Evolutionary conservation across 2,113 vertebrate genomes (phyloP).

Genomic region (Tetrao urogallus): DNA sequence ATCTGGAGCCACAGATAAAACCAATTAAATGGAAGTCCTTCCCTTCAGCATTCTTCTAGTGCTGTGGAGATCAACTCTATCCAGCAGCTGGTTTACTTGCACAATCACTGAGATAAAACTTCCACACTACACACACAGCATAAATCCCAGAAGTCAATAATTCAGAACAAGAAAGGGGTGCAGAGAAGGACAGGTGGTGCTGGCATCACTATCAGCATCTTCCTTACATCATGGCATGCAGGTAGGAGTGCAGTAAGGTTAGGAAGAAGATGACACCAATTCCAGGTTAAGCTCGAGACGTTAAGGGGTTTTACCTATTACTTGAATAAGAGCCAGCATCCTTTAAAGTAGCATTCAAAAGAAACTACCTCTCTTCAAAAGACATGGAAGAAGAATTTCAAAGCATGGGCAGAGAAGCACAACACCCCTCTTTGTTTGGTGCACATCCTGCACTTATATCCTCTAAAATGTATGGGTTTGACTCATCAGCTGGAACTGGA

Average conservation of each 20-base stretch:
- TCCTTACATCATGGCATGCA: constrained; percentile 36
- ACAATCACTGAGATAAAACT: constrained; percentile 41
- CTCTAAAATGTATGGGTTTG: neutral
- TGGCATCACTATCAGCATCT: constrained; percentile 38
- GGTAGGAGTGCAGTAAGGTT: neutral
- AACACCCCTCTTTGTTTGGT: neutral
- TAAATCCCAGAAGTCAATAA: constrained; percentile 69
- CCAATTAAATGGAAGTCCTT: constrained; percentile 50
- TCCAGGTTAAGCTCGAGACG: constrained; percentile 14
- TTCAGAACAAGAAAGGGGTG: constrained; percentile 28
- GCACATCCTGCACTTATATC: neutral
- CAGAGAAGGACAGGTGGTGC: constrained; percentile 56
- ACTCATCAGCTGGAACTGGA: neutral
- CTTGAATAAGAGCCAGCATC: neutral
- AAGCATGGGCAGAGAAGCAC: neutral
- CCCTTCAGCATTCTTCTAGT: constrained; percentile 26
- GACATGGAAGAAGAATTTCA: neutral
- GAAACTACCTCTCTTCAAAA: neutral
- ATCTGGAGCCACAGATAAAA: constrained; percentile 60
- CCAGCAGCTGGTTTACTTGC: constrained; percentile 12
- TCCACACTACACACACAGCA: constrained; percentile 29
- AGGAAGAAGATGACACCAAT: constrained; percentile 22
- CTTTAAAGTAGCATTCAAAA: neutral
- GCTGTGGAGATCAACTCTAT: constrained; percentile 34
- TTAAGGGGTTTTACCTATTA: constrained; percentile 12